Conservation (phyloP, 2,797 vertebrate species). For the Rousettus madagascariensis region DNA sequence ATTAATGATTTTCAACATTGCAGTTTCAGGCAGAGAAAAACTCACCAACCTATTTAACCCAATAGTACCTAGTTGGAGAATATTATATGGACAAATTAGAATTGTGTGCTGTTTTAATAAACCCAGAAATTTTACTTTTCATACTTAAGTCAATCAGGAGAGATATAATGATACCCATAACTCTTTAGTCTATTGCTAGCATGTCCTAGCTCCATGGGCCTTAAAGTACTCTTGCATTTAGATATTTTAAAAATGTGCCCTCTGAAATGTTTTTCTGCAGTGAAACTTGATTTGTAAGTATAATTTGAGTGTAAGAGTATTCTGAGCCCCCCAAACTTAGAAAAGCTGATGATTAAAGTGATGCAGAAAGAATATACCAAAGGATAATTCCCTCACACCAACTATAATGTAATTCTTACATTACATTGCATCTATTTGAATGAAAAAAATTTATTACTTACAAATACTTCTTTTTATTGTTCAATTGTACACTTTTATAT, state of each 20-base stretch:
- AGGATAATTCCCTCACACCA: not conserved
- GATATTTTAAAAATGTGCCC: not conserved
- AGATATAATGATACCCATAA: not conserved
- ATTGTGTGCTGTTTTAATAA: not conserved
- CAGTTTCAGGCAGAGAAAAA: not conserved
- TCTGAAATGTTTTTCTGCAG: not conserved
- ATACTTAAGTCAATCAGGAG: not conserved
- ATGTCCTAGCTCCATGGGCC: not conserved
- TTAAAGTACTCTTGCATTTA: not conserved
- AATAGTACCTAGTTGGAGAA: not conserved
- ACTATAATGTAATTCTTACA: not conserved
- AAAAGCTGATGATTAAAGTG: not conserved
- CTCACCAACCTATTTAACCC: not conserved
- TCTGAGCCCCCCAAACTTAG: not conserved
- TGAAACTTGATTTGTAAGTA: not conserved
- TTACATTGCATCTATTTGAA: not conserved
- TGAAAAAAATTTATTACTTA: not conserved
- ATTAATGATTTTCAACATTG: not conserved
- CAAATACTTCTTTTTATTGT: not conserved
- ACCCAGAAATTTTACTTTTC: not conserved
- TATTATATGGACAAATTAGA: not conserved
- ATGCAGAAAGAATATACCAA: not conserved
- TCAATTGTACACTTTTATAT: not conserved
- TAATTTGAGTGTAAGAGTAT: not conserved
- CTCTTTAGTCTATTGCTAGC: not conserved